These are phyloP conservation scores for Oasisia sp. DNA, from an alignment of 2,888 invertebrate genomes.

Conservation along the genomic window DNA sequence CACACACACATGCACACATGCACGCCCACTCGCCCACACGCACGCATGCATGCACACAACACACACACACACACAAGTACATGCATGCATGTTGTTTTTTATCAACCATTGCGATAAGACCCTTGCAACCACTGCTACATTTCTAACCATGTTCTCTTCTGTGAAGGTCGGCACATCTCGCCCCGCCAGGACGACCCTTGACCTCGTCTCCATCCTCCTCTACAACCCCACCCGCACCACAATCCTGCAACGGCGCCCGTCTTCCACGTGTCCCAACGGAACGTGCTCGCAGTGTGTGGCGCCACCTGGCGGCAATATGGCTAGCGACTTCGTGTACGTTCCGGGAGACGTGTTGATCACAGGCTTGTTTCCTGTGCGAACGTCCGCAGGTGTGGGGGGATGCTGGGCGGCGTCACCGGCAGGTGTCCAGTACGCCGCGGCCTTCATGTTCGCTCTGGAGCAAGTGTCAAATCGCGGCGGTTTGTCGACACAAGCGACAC, in stretches of 20 bases:
- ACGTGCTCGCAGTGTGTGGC: constrained; percentile 33
- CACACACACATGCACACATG: too few species aligned
- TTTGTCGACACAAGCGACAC: constrained; percentile 40
- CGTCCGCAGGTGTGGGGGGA: constrained; percentile 37
- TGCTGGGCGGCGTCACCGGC: constrained; percentile 26
- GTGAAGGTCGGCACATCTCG: constrained; percentile 53
- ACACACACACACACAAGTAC: too few species aligned
- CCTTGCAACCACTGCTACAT: neutral
- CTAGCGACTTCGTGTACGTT: constrained; percentile 38
- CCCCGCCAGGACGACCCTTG: constrained; percentile 44
- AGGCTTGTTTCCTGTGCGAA: constrained; percentile 51
- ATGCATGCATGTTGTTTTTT: too few species aligned
- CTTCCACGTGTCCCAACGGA: constrained; percentile 49
- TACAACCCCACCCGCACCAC: constrained; percentile 45
- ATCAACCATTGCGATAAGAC: too few species aligned
- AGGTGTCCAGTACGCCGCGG: constrained; percentile 48
- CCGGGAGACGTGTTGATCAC: constrained; percentile 57
- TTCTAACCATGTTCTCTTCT: neutral
- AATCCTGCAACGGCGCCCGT: constrained; percentile 42
- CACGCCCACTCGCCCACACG: too few species aligned
- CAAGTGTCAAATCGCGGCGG: constrained; percentile 34
- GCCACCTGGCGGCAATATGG: neutral
- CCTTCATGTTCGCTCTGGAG: constrained; percentile 51
- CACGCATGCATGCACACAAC: too few species aligned
- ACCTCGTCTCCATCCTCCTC: constrained; percentile 47